phyloP scores from a whole-genome alignment of 1,140 invertebrate genomes.

The Calycopis cecrops region DNA sequence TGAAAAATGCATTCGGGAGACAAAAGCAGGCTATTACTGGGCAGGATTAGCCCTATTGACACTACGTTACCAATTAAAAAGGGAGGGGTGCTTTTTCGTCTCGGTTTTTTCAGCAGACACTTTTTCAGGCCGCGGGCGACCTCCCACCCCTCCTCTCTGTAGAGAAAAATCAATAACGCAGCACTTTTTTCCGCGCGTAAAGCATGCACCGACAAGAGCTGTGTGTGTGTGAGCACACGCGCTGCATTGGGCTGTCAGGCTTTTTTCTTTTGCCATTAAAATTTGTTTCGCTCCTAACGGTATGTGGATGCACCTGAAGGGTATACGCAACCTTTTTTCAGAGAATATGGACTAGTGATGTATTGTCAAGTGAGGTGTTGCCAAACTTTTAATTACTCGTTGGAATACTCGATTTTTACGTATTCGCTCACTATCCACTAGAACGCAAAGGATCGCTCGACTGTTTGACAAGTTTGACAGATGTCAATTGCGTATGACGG shows the following conservation, averaged over 20 bases:
- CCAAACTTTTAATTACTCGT: too few species aligned
- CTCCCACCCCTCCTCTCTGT: constrained; percentile 42
- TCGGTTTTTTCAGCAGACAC: constrained; percentile 73
- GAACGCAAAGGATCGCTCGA: too few species aligned
- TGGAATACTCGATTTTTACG: too few species aligned
- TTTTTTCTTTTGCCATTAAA: constrained; percentile 63
- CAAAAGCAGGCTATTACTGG: constrained; percentile 68
- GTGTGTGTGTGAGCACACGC: constrained; percentile 49
- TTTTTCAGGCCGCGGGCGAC: constrained; percentile 67
- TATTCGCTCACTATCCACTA: too few species aligned
- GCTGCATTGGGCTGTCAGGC: constrained; percentile 46
- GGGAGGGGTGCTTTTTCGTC: constrained; percentile 72
- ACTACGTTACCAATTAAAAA: constrained; percentile 74
- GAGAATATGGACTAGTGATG: constrained; percentile 3
- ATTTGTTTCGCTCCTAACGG: constrained; percentile 42
- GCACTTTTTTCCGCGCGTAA: constrained; percentile 73
- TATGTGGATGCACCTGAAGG: constrained; percentile 48
- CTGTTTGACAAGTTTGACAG: too few species aligned
- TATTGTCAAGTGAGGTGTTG: background rate
- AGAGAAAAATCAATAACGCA: constrained; percentile 73
- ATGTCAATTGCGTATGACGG: too few species aligned
- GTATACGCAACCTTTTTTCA: constrained; percentile 31
- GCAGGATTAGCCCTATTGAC: constrained; percentile 72
- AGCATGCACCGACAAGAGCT: constrained; percentile 65
- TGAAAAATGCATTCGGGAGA: constrained; percentile 68